A percentile compares a stretch with the other conserved stretches of the same genome.
Conservation (phyloP, 2,797 vertebrate genomes). For the Dendrocincla fuliginosa region DNA sequence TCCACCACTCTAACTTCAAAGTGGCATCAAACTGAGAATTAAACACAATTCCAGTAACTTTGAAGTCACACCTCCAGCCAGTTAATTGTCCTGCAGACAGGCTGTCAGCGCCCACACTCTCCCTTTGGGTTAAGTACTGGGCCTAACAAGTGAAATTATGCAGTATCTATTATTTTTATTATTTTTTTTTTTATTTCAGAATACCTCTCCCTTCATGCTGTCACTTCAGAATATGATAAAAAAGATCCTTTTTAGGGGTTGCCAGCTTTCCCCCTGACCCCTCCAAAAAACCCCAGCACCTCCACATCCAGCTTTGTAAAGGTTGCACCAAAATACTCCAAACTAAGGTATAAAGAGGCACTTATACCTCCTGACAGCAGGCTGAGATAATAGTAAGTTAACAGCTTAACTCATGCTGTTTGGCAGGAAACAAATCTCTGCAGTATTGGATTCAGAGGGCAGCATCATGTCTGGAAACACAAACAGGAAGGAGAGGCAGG, state of each 20-base stretch:
- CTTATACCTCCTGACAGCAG: background rate
- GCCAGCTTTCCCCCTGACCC: background rate
- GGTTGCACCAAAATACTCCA: background rate
- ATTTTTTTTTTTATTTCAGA: background rate
- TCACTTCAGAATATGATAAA: background rate
- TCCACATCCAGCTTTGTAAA: background rate
- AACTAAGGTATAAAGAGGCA: background rate
- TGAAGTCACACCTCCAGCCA: background rate
- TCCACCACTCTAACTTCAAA: conserved; percentile 1
- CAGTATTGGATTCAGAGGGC: background rate
- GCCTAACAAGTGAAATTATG: background rate
- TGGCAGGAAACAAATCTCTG: background rate
- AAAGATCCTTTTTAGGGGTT: background rate
- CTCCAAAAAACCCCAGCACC: rapidly evolving
- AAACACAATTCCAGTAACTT: background rate
- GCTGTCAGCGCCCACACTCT: background rate
- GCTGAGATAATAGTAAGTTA: background rate
- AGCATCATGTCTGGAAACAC: background rate
- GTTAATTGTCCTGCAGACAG: background rate
- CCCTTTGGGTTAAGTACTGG: background rate
- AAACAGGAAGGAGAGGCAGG: background rate
- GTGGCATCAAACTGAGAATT: background rate
- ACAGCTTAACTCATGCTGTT: background rate
- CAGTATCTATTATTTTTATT: background rate
- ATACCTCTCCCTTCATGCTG: background rate